Percentiles rank a stretch among this genome's conserved stretches.
Evolutionary conservation across 2,113 vertebrate genomes (phyloP).

Genomic region (Neoarius graeffei): DNA sequence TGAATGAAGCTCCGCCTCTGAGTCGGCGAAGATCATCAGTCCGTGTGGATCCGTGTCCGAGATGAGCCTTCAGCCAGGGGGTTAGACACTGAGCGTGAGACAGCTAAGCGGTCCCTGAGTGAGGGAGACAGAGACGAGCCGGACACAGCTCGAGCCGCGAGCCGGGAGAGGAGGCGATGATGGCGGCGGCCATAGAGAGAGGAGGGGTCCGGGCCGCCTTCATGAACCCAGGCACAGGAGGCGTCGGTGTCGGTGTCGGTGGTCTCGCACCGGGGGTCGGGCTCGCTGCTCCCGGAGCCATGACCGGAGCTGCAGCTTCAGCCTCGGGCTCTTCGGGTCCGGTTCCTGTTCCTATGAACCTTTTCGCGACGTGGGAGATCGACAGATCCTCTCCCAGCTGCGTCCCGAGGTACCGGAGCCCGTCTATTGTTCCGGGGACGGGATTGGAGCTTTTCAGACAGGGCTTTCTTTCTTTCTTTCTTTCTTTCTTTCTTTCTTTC

Average conservation of each 20-base stretch:
- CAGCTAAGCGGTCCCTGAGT: conserved; percentile 9
- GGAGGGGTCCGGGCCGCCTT: conserved; percentile 58
- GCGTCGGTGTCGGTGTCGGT: conserved; percentile 33
- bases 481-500: too few relatives aligned
- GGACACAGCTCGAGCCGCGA: conserved; percentile 48
- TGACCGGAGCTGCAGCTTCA: conserved; percentile 44
- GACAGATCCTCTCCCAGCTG: conserved; percentile 74
- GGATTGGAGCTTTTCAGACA: conserved; percentile 3
- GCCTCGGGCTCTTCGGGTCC: conserved; percentile 52
- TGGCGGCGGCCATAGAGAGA: conserved; percentile 67
- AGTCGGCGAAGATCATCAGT: conserved; percentile 37
- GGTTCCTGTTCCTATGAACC: conserved; percentile 71
- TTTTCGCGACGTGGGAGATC: conserved; percentile 73
- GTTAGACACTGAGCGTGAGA: conserved; percentile 24
- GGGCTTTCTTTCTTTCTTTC: too few relatives aligned
- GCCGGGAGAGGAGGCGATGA: conserved; percentile 58
- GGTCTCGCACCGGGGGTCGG: conserved; percentile 48
- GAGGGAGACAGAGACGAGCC: conserved; percentile 29
- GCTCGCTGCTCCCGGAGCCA: conserved; percentile 49
- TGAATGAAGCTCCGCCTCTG: conserved; percentile 48
- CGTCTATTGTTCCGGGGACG: conserved; percentile 29
- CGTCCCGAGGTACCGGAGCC: conserved; percentile 66
- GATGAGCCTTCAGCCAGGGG: conserved; percentile 34
- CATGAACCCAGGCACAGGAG: conserved; percentile 55
- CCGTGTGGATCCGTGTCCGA: conserved; percentile 24